These are phyloP conservation scores for Tamandua tetradactyla DNA, from an alignment of 2,797 vertebrate species.

Conservation along the genomic window DNA sequence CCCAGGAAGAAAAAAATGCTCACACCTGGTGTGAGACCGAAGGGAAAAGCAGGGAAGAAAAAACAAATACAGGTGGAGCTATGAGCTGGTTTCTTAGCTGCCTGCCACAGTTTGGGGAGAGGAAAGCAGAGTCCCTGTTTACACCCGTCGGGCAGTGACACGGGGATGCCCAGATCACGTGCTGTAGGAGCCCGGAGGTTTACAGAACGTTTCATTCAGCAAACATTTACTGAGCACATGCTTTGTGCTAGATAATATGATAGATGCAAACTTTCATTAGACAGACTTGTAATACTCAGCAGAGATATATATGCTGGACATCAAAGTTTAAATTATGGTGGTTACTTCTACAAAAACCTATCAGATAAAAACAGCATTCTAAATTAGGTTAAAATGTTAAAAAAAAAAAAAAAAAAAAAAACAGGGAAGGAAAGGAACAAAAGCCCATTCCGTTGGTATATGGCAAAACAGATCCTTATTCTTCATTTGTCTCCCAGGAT, in stretches of 20 bases:
- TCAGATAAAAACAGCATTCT: not conserved
- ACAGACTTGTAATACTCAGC: not conserved
- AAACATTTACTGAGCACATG: not conserved
- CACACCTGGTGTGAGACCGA: not conserved
- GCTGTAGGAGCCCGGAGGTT: not conserved
- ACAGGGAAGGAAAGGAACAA: not conserved
- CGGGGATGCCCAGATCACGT: not conserved
- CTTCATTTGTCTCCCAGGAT: not conserved
- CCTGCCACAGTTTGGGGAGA: accelerated
- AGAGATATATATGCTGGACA: not conserved
- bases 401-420: not conserved
- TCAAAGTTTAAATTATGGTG: not conserved
- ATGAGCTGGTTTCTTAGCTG: not conserved
- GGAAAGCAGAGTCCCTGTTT: not conserved
- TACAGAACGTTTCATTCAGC: not conserved
- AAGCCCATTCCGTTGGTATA: not conserved
- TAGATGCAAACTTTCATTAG: not conserved
- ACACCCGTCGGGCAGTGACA: not conserved
- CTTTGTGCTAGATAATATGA: not conserved
- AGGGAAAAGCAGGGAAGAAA: not conserved
- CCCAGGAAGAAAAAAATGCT: not conserved
- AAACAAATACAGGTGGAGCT: not conserved
- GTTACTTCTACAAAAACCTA: not conserved
- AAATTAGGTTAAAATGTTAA: not conserved
- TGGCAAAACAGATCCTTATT: not conserved